phyloP scores from a whole-genome alignment of 2,888 invertebrate genomes.

The Dynastes grantii region DNA sequence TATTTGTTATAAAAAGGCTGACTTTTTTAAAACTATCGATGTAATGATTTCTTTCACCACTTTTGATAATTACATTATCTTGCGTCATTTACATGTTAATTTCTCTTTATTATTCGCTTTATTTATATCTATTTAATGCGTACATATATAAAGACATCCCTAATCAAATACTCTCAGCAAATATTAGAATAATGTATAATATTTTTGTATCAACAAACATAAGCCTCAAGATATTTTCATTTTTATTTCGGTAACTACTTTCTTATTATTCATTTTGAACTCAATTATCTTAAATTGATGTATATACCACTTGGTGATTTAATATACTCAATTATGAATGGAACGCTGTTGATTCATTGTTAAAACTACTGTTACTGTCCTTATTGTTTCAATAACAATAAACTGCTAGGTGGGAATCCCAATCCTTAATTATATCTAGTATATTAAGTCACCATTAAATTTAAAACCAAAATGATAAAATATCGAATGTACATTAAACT shows the following conservation, averaged over 20 bases:
- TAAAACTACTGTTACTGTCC: not conserved
- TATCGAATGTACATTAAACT: no score
- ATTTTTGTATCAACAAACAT: constrained; percentile 26
- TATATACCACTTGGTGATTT: constrained; percentile 6
- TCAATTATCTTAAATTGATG: not conserved
- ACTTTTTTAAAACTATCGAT: constrained; percentile 22
- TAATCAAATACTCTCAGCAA: constrained; percentile 49
- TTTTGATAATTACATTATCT: constrained; percentile 13
- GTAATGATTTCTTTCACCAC: constrained; percentile 26
- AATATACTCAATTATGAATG: not conserved
- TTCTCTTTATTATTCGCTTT: not conserved
- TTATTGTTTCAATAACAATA: no score
- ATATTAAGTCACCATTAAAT: no score
- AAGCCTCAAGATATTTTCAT: not conserved
- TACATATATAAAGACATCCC: constrained; percentile 19
- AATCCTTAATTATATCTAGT: no score
- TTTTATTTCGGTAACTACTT: not conserved
- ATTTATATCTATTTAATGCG: not conserved
- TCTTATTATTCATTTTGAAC: not conserved
- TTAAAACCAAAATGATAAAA: no score
- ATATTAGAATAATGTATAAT: constrained; percentile 21
- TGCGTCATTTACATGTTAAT: not conserved
- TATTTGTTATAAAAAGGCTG: constrained; percentile 21
- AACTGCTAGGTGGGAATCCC: no score
- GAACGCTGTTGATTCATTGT: not conserved